Conservation (phyloP, 2,797 vertebrate genomes). For the Dendrocincla fuliginosa region DNA sequence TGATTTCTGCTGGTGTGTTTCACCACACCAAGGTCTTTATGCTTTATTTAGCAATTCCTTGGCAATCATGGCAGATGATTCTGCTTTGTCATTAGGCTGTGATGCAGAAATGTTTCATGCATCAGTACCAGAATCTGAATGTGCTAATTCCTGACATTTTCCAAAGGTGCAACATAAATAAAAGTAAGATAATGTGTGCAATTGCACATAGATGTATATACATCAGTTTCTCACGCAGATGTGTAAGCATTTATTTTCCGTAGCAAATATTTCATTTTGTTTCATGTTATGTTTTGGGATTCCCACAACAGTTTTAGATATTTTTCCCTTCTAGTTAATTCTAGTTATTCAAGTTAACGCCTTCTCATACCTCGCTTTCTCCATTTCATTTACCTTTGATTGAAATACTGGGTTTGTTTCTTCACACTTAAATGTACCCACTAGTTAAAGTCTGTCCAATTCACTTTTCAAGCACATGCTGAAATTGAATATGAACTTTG, state of each 20-base stretch:
- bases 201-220: not conserved
- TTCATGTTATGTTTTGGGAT: not conserved
- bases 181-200: not conserved
- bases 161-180: not conserved
- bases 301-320: not conserved
- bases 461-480: not conserved
- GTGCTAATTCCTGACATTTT: not conserved
- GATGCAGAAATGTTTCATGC: not conserved
- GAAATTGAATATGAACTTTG: not conserved
- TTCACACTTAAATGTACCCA: not conserved
- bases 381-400: not conserved
- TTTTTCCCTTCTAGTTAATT: not conserved
- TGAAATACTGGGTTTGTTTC: not conserved
- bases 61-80: not conserved
- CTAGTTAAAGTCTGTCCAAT: not conserved
- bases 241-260: not conserved
- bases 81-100: not conserved
- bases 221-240: not conserved
- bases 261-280: not conserved
- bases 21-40: not conserved
- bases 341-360: not conserved
- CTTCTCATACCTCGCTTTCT: not conserved
- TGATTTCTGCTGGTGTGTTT: not conserved
- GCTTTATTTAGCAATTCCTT: conserved; percentile 12
- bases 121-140: not conserved